Base-by-base conservation (phyloP, 1,140 invertebrate species). In the Sarcophaga peregrina region DNA sequence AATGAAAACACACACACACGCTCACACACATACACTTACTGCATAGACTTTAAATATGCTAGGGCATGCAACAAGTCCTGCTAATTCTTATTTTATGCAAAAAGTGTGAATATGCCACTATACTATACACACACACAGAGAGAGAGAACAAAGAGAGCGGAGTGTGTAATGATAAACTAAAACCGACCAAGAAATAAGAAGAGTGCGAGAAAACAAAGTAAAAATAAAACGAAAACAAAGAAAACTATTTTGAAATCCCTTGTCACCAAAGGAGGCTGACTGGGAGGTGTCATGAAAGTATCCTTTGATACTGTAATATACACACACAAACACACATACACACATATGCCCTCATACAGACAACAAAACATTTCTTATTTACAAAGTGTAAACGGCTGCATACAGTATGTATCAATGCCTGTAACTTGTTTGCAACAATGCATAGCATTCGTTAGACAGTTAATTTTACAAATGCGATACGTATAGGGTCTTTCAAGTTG, bases 191-290 rank as follows among this genome's bases (percentile, higher is more conserved):
- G 25, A 37, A 37, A 37, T 37, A 37, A 37, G 25, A 37, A 37
- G 25, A 68, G 20, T 68, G 62, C 15, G 54, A 58, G 13, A n/a
- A n/a, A 58, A 58, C 54, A 58, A 13, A n/a, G 7, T 37, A 20
- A 20, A 68, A 68, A 20, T 25, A 68, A 20, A 68, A 5, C 7
- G 3, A 15, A 58, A n/a, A 58, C 15, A n/a, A 13, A 58, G 15
- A 15, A 58, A 58, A 58, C 54, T 13, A 58, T 58, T 58, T 58
- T 68, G 17, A 68, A 68, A 68, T 68, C 62, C 20, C 62, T 68
- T n/a, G 62, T 20, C 62, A 20, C 62, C 17, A 68, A 68, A 25
- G 62, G 62, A 20, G 62, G 54, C 54, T n/a, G 54, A n/a, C 15
- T 58, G 2, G 13, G 54, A 58, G 54, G 54, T 58, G 54, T 58